These are phyloP conservation scores for Callopanchax toddi DNA, from an alignment of 2,113 vertebrate genomes.

Conservation along the genomic window DNA sequence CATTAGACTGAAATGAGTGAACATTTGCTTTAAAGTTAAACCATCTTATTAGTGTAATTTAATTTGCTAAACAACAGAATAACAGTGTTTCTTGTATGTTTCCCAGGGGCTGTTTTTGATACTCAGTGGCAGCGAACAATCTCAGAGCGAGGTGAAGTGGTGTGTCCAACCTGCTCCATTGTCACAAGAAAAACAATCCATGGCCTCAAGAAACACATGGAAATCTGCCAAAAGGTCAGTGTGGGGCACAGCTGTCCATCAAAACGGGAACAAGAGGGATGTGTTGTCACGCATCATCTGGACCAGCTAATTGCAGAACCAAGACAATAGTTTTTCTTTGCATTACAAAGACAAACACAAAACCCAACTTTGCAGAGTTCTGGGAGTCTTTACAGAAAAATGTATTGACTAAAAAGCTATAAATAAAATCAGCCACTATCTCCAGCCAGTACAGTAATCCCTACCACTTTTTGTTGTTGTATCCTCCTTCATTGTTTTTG, in stretches of 20 bases:
- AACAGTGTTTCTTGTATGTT: slow-evolving; percentile 2
- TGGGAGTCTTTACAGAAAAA: slow-evolving; percentile 59
- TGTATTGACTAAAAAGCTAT: slow-evolving; percentile 58
- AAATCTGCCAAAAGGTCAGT: slow-evolving; percentile 95
- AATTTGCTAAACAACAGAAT: no score
- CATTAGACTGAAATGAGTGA: not conserved
- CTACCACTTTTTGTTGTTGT: slow-evolving; percentile 17
- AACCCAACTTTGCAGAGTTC: slow-evolving; percentile 17
- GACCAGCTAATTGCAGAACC: not conserved
- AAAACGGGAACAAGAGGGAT: not conserved
- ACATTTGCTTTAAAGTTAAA: not conserved
- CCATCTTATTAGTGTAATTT: not conserved
- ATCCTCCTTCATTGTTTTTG: slow-evolving; percentile 13
- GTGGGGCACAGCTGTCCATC: not conserved
- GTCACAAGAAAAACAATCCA: slow-evolving; percentile 92
- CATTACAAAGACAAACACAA: slow-evolving; percentile 1
- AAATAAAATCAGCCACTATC: slow-evolving; percentile 28
- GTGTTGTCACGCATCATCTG: not conserved
- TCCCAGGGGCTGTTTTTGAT: slow-evolving; percentile 78
- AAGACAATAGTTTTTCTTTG: no score
- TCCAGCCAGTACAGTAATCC: slow-evolving; percentile 13
- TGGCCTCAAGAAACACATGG: slow-evolving; percentile 97
- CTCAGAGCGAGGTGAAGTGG: slow-evolving; percentile 89
- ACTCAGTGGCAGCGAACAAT: slow-evolving; percentile 90
- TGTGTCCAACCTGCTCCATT: slow-evolving; percentile 91